Conservation (phyloP, 2,113 vertebrate species). For the Pungitius pungitius region DNA sequence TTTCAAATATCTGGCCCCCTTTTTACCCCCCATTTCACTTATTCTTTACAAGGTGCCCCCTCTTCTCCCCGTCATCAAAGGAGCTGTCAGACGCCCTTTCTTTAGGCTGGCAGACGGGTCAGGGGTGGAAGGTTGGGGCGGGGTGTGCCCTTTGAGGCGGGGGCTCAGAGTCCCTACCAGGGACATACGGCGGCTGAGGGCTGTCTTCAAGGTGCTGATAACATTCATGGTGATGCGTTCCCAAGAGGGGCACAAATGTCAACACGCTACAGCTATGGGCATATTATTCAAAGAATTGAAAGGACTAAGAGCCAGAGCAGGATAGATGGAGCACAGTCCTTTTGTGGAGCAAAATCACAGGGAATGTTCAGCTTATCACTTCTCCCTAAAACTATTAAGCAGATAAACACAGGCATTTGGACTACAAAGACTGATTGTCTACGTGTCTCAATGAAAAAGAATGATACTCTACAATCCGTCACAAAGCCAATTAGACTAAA, state of each 20-base stretch:
- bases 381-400: neutral
- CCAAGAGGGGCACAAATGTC: constrained; percentile 84
- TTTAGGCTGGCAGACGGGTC: constrained; percentile 70
- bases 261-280: constrained; percentile 75
- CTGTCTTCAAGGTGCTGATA: constrained; percentile 82
- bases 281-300: constrained; percentile 79
- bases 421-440: neutral
- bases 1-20: constrained; percentile 80
- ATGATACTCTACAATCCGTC: constrained; percentile 46
- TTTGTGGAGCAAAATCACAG: constrained; percentile 69
- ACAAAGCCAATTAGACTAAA: constrained; percentile 57
- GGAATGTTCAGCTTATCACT: constrained; percentile 17
- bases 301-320: constrained; percentile 59
- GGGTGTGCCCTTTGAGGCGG: constrained; percentile 62
- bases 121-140: constrained; percentile 73
- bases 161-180: constrained; percentile 45
- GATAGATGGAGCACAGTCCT: constrained; percentile 73
- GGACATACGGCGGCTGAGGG: constrained; percentile 59
- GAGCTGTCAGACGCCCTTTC: constrained; percentile 78
- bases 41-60: constrained; percentile 63
- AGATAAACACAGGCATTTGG: neutral
- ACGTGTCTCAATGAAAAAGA: neutral
- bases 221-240: constrained; percentile 83
- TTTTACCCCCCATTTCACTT: constrained; percentile 72
- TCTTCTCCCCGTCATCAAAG: constrained; percentile 64